phyloP scores from a whole-genome alignment of 1,140 invertebrate species.

The Zaprionus gabonicus region DNA sequence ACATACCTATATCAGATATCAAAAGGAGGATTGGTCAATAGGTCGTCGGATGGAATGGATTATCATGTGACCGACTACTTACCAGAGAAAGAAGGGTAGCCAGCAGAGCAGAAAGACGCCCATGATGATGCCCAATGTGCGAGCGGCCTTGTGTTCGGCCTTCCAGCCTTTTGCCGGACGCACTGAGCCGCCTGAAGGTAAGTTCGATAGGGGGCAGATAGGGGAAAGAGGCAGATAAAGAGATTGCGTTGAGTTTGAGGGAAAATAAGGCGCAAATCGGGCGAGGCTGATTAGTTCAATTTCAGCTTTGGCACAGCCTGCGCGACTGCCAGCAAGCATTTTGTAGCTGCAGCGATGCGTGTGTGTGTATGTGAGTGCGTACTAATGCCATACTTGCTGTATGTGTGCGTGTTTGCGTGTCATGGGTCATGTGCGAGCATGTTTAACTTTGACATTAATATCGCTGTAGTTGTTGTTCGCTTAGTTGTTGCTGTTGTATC shows the following conservation, averaged over 20 bases:
- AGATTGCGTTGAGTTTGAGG: background rate
- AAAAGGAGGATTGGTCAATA: background rate
- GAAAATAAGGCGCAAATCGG: background rate
- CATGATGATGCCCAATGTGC: conserved; percentile 97
- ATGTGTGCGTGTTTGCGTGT: conserved; percentile 45
- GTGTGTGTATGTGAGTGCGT: conserved; percentile 16
- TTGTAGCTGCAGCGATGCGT: conserved; percentile 16
- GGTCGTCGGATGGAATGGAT: background rate
- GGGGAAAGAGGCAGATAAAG: background rate
- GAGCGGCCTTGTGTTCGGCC: conserved; percentile 96
- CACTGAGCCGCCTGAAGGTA: conserved; percentile 88
- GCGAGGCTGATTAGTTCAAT: conserved; percentile 42
- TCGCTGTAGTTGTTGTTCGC: conserved; percentile 38
- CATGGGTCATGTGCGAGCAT: conserved; percentile 57
- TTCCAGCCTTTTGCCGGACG: conserved; percentile 91
- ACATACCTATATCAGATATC: conserved; percentile 89
- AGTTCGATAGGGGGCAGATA: background rate
- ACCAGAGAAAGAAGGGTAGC: conserved; percentile 98
- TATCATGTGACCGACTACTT: conserved; percentile 82
- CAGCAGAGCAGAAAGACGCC: conserved; percentile 98
- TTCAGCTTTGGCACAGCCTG: conserved; percentile 37
- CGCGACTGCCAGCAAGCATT: background rate
- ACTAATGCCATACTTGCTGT: conserved; percentile 4
- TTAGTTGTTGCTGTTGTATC: conserved; percentile 44
- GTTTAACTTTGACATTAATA: conserved; percentile 77